Evolutionary conservation across 1,140 invertebrate genomes (phyloP), one percentile per base, ranked within the genome.

Genomic region (Tachypleus tridentatus): DNA sequence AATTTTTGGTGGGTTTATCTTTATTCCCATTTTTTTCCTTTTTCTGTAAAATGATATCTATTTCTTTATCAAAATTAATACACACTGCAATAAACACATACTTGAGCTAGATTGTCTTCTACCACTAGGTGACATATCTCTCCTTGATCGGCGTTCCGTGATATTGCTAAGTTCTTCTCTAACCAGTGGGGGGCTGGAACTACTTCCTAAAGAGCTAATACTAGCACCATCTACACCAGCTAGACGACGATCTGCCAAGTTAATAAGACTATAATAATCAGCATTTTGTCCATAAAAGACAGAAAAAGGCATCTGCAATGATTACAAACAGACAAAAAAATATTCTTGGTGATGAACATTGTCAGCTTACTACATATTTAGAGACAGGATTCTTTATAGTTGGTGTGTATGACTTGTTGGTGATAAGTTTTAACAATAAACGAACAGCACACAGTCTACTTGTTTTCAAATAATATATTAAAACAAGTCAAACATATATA

Each of bases 141-240:
- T 61, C 47, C 66, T 54, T 4, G 66, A 67, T 51, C 68, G 47
- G 11, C 65, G 61, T 51, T 67, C 68, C 49, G 56, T 51, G 7
- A 58, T n/a, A 29, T 47, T 52, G 4, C 57, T 60, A 5, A 60
- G 57, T 0, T 67, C 68, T 51, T 67, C 65, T 3, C 60, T 63
- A 48, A 67, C 60, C 9, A 65, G 57, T n/a, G 68, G 63, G 4
- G 68, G 68, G 49, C 62, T 63, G 56, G 51, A 63, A 62, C 89
- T 92, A 76, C 89, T 92, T 63, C 89, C 89, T 64, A 93, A 83
- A 75, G 89, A 92, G 75, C 88, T 92, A 61, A 93, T 84, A 75
- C 87, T 89, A 61, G 87, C 86, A 61, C 85, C 86, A 74, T 88
- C 87, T 65, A 83, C 67, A 49, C 60, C 70, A 53, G 57, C 11